Conservation (phyloP, 2,888 invertebrate genomes). For the Acrocera orbiculus region DNA sequence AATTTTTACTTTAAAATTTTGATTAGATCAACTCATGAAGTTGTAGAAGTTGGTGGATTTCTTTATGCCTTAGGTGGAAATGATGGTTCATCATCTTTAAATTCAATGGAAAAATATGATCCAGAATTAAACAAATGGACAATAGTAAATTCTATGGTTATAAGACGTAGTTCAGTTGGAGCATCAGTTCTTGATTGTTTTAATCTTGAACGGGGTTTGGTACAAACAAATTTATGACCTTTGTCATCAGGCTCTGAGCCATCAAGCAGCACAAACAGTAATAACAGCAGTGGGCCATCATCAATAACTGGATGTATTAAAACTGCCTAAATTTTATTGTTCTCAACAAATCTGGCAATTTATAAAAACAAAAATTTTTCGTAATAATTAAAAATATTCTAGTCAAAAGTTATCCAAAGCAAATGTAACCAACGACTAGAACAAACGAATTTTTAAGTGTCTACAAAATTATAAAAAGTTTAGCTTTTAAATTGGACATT, state of each 20-base stretch:
- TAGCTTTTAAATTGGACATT: no score
- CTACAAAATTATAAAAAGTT: no score
- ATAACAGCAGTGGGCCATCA: neutral
- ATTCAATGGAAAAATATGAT: constrained; percentile 50
- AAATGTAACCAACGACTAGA: no score
- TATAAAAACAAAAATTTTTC: no score
- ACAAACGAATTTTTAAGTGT: no score
- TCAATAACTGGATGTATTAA: neutral
- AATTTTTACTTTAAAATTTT: neutral
- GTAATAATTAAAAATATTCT: no score
- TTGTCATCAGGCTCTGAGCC: constrained; percentile 24
- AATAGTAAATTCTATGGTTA: constrained; percentile 44
- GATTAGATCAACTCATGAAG: constrained; percentile 45
- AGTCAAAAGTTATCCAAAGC: no score
- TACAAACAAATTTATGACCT: constrained; percentile 33
- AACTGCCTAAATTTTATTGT: no score
- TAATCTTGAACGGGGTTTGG: constrained; percentile 35
- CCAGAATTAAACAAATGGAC: constrained; percentile 47
- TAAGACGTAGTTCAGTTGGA: constrained; percentile 45
- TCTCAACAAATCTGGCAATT: no score
- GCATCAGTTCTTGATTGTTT: constrained; percentile 48
- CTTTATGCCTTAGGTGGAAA: constrained; percentile 51
- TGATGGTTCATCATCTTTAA: constrained; percentile 50
- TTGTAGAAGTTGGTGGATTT: constrained; percentile 42
- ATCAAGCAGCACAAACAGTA: constrained; percentile 1